Base-by-base conservation (phyloP, 2,888 invertebrate species). In the Encarsia formosa region DNA sequence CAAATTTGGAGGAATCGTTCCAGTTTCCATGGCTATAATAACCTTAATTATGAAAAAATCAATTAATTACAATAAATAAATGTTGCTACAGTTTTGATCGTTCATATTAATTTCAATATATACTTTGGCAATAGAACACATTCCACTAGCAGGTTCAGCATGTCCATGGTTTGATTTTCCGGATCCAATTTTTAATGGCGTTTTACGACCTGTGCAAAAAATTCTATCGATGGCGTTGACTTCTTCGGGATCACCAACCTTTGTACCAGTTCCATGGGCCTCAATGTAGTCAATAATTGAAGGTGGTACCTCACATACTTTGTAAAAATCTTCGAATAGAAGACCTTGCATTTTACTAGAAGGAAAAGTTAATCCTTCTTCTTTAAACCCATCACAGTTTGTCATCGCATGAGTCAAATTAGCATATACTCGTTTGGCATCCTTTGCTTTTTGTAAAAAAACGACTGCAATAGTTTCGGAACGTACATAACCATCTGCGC, bases 111-210 rank as follows among this genome's bases (percentile, higher is more conserved):
- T 29, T 29, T 13, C 29, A 9, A 38, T 38, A 38, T 41, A 69
- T 61, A 83, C 87, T 78, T 92, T 93, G 2, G 87, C 83, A 54
- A 93, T 72, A 0, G 90, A 87, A 61, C 89, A 88, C 2, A 92
- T 76, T 6, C 91, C 88, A 2, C 88, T 87, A 2, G 84, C 83
- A 1, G 93, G 87, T 70, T 96, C 96, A 1, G 89, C 83, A 74
- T 96, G 96, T 0, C 96, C 96, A 73, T 94, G 81, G 75, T 94
- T 96, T 0, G 93, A 92, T 70, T 96, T 96, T 37, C 93, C 85
- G 0, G 94, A 91, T 2, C 95, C 95, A 52, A 96, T 87, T 40
- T 82, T 75, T 1, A 94, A 78, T 0, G 93, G 86, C 1, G 81
- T 84, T 0, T 81, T 81, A 4, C 26, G 26, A 6, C 26, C 26